A percentile compares a stretch with the other conserved stretches of the same genome.
phyloP scores from a whole-genome alignment of 2,888 invertebrate species.

The Acronicta leporina region DNA sequence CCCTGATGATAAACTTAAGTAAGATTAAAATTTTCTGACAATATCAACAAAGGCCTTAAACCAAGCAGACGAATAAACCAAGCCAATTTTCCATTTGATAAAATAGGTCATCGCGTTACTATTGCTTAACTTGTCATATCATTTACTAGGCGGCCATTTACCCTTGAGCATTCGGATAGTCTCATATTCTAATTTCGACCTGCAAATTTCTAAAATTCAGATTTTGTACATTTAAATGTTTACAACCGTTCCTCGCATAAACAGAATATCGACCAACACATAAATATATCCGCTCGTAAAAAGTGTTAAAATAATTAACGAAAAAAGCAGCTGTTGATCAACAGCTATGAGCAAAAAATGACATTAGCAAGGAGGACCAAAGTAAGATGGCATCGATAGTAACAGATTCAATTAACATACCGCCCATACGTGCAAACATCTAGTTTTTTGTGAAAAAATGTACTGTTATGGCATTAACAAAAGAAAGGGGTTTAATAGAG shows the following conservation, averaged over 20 bases:
- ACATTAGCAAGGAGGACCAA: constrained; percentile 61
- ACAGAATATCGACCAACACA: constrained; percentile 8
- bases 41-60: too few species aligned
- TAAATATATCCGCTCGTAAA: constrained; percentile 26
- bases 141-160: too few species aligned
- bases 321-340: constrained; percentile 58
- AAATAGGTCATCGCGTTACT: too few species aligned
- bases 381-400: constrained; percentile 68
- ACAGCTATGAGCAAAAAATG: constrained; percentile 60
- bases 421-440: constrained; percentile 78
- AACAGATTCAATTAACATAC: constrained; percentile 79
- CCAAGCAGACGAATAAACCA: too few species aligned
- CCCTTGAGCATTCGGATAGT: too few species aligned
- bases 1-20: too few species aligned
- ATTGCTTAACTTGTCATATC: too few species aligned
- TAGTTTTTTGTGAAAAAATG: constrained; percentile 70
- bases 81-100: too few species aligned
- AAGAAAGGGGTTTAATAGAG: constrained; percentile 79
- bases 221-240: neutral
- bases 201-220: too few species aligned
- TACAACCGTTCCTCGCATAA: neutral
- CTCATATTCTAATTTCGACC: too few species aligned
- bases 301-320: constrained; percentile 43
- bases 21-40: too few species aligned
- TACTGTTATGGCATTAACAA: constrained; percentile 79